phyloP scores from a whole-genome alignment of 1,140 invertebrate species.

The Lithobius niger region DNA sequence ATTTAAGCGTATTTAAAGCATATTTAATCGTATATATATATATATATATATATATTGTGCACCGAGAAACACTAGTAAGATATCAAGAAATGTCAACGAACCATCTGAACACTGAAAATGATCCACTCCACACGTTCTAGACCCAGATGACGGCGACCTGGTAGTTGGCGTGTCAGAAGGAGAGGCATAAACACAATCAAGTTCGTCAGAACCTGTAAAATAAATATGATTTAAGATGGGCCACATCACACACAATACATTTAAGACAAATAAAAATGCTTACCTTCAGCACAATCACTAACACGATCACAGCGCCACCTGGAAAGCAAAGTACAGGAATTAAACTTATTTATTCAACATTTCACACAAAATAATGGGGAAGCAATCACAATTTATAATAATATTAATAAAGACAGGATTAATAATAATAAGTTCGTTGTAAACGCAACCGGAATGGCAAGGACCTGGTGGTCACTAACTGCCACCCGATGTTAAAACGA shows the following conservation, averaged over 20 bases:
- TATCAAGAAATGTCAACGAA: conserved; percentile 20
- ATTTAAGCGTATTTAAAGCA: neutral
- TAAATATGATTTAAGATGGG: no score
- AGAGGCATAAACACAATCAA: conserved; percentile 26
- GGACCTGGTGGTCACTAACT: no score
- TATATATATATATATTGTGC: neutral
- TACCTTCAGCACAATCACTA: conserved; percentile 35
- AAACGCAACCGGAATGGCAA: no score
- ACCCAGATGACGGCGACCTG: conserved; percentile 19
- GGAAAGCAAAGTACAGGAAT: no score
- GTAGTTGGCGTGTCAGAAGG: conserved; percentile 19
- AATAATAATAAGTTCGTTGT: no score
- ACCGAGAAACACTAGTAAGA: neutral
- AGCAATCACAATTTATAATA: no score
- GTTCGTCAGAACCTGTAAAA: conserved; percentile 33
- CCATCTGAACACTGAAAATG: conserved; percentile 60
- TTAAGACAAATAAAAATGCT: no score
- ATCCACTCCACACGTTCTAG: conserved; percentile 38
- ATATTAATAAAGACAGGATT: no score
- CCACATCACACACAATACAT: no score
- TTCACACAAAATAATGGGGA: no score
- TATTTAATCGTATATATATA: neutral
- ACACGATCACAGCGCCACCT: conserved; percentile 60
- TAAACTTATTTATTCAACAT: no score
- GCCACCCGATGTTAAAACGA: no score